Conservation (phyloP, 2,113 vertebrate genomes). For the Rhabdomys dilectus region DNA sequence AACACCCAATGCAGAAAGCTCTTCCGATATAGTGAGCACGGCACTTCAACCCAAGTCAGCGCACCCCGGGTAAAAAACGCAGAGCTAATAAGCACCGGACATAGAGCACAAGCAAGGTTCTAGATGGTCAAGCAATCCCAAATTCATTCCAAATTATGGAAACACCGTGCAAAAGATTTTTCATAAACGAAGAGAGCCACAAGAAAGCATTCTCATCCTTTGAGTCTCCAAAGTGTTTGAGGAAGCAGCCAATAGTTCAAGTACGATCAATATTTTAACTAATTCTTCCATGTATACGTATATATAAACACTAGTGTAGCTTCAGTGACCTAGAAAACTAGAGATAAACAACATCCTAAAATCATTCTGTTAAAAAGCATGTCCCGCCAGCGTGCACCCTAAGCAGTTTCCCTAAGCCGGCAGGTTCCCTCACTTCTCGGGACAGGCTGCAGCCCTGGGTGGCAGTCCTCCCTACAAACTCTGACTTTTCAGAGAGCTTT, state of each 20-base stretch:
- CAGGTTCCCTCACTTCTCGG: not conserved
- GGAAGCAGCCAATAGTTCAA: not conserved
- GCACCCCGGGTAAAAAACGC: not conserved
- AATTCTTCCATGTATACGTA: not conserved
- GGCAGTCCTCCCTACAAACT: not conserved
- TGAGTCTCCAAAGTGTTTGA: not conserved
- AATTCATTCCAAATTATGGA: not conserved
- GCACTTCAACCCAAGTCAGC: not conserved
- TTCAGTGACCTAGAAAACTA: not conserved
- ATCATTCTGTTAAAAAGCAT: not conserved
- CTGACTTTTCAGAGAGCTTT: not conserved
- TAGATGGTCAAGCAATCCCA: not conserved
- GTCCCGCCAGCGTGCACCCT: not conserved
- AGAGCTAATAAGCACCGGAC: not conserved
- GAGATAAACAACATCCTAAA: not conserved
- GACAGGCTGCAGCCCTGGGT: accelerated
- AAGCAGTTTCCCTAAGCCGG: not conserved
- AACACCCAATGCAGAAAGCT: not conserved
- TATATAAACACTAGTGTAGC: not conserved
- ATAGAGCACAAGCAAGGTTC: not conserved
- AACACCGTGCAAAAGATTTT: not conserved
- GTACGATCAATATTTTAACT: constrained; percentile 8
- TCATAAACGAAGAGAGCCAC: not conserved
- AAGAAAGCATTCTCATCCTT: not conserved
- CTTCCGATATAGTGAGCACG: not conserved